Base-by-base conservation (phyloP, 2,113 vertebrate genomes). In the Dicentrarchus labrax region DNA sequence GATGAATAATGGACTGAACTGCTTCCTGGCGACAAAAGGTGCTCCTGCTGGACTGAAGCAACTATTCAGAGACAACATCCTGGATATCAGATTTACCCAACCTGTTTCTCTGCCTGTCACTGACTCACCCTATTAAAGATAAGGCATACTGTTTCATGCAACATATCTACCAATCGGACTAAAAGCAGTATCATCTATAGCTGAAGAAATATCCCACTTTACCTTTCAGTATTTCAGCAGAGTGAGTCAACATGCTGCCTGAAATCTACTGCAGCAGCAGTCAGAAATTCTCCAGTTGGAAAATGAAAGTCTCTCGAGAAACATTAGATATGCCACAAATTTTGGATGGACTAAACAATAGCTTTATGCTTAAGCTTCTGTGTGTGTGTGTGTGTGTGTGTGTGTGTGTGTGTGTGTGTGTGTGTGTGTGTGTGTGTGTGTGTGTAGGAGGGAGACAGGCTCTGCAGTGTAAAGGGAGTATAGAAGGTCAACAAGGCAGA, bases 401-500 rank as follows among this genome's bases (percentile, higher is more conserved):
- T 71, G 24, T 38, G 16, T 72, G 41, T 61, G 56, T 22, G 53
- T 67, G 66, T 67, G 64, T 59, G 43, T 38, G 22, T 57, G 15
- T 64, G 64, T 30, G 60, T 51, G 56, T 73, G 64, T 59, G 68
- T 30, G 72, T 73, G 78, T 72, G 62, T 64, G 41, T 60, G 60
- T 24, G 68, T 76, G 60, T 36, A 4, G 8, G 47, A 36, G 13
- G 39, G 8, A 75, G 19, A 79, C 38, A 76, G 66, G 30, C 36
- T 64, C 30, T 21, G 22, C 73, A 72, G 75, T 70, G 53, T 51
- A 17, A 50, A 62, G 30, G 45, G 41, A 11, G 78, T 22, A 65
- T 19, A 62, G 50, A 56, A 59, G 78, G 76, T 71, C 76, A 78
- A 41, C 45, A 57, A 67, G n/a, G 72, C 21, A 69, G 69, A 84